These are phyloP conservation scores for Acrocephalus kingi DNA, from an alignment of 2,113 vertebrate species.

Conservation along the genomic window DNA sequence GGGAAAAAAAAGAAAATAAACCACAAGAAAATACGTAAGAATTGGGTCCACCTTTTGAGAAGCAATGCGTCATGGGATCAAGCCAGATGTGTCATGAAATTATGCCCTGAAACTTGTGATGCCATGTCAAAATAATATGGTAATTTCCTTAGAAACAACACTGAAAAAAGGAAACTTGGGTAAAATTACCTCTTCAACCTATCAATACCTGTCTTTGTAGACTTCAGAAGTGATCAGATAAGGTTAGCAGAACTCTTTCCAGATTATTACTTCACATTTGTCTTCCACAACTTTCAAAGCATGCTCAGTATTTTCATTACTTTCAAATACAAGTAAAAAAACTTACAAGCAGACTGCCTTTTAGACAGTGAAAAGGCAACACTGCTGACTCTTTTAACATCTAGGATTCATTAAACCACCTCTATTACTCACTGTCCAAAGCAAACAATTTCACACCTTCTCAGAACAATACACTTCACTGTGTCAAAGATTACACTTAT, in stretches of 20 bases:
- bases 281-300: neutral
- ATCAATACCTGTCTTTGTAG: neutral
- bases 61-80: neutral
- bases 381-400: neutral
- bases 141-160: slow-evolving; percentile 10
- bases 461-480: neutral
- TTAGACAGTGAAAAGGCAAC: neutral
- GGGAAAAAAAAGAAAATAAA: neutral
- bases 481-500: neutral
- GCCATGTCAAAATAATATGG: neutral
- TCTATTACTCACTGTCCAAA: neutral
- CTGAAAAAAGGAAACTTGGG: neutral
- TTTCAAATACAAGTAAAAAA: neutral
- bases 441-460: slow-evolving; percentile 9
- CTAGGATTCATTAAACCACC: neutral
- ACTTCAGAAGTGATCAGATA: neutral
- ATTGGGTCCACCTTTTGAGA: neutral
- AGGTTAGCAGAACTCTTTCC: neutral
- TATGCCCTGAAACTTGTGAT: neutral
- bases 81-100: neutral
- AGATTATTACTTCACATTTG: neutral
- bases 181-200: slow-evolving; percentile 14
- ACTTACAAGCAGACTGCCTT: neutral
- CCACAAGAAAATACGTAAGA: neutral
- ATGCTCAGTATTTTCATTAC: neutral